Percentiles rank a stretch among this genome's conserved stretches.
These are phyloP conservation scores for Carcinoscorpius rotundicauda DNA, from an alignment of 1,140 invertebrate species.

Conservation along the genomic window DNA sequence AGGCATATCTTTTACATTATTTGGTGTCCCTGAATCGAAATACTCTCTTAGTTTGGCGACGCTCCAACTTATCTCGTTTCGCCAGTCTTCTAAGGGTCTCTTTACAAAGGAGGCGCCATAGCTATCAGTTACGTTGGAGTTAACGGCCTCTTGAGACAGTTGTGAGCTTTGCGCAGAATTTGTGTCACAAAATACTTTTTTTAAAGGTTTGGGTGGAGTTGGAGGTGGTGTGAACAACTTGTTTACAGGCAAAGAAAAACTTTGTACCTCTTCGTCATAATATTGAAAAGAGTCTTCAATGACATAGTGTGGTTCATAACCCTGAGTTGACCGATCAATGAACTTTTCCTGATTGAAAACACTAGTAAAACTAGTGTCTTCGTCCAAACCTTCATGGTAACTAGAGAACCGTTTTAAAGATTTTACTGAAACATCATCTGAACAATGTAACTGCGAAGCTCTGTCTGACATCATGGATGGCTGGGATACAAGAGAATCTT, in stretches of 20 bases:
- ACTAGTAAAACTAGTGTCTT: conserved; percentile 31
- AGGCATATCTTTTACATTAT: too few species aligned
- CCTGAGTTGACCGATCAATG: too few species aligned
- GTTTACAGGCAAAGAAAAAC: conserved; percentile 16
- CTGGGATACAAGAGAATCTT: conserved; percentile 20
- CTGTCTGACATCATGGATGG: conserved; percentile 24
- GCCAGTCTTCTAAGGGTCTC: conserved; percentile 20
- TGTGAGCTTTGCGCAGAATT: conserved; percentile 5
- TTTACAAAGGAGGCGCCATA: too few species aligned
- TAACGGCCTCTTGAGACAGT: conserved; percentile 11
- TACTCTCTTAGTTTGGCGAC: conserved; percentile 30
- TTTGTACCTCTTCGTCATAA: conserved; percentile 15
- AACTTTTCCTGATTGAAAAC: background rate
- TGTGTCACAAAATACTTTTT: conserved; percentile 11
- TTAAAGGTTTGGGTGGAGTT: conserved; percentile 1
- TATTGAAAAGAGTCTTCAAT: too few species aligned
- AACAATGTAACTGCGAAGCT: conserved; percentile 30
- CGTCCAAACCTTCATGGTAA: conserved; percentile 25
- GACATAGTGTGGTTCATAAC: too few species aligned
- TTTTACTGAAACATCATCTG: conserved; percentile 26
- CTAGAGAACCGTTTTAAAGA: conserved; percentile 15
- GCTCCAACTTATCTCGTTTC: conserved; percentile 34
- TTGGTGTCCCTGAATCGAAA: too few species aligned
- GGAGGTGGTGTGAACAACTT: background rate
- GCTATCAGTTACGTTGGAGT: conserved; percentile 4